Evolutionary conservation across 2,113 vertebrate genomes (phyloP), one percentile per base, ranked within the genome.

Genomic region (Pithys albifrons): DNA sequence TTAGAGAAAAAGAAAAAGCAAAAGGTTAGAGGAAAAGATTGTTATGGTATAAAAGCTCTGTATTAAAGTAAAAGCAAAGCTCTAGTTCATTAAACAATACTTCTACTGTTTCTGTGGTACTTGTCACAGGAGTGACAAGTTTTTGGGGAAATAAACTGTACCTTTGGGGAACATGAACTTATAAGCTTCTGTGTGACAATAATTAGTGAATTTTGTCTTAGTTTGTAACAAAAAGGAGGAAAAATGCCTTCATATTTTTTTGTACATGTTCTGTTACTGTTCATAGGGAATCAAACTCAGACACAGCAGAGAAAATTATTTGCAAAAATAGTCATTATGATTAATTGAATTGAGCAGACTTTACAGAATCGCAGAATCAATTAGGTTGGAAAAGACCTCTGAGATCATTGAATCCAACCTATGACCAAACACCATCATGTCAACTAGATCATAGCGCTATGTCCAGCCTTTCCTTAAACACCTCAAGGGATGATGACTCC

Each of bases 401-500:
- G n/a, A 48, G 19, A 25, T n/a, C 37, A 19, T 28, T 14, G 25
- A 83, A n/a, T 31, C 9, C 24, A 48, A 10, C 14, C 17, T 76
- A 12, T 1, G 0, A 19, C 12, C 19, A 27, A 62, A 27, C 17
- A 61, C 6, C 9, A 25, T 14, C 3, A 6, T 70, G 17, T 12
- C n/a, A 62, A 23, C 25, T 8, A 76, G 29, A 76, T n/a, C 7
- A 19, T 2, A 20, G 2, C 39, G 39, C 19, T 9, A 9, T 3
- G 17, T 33, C 17, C 48, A 49, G 17, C 27, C 48, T 69, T 83
- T 62, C 25, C 64, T 76, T 35, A 55, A 55, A 49, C 9, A 28
- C 2, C 7, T 49, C 18, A 12, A 16, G 18, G 9, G 8, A 16
- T 0, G 0, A 17, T 76, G 11, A 70, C 9, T 22, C 20, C 5